Percentiles rank a stretch among this genome's conserved stretches.
Conservation (phyloP, 2,113 vertebrate genomes). For the Reinhardtius hippoglossoides region DNA sequence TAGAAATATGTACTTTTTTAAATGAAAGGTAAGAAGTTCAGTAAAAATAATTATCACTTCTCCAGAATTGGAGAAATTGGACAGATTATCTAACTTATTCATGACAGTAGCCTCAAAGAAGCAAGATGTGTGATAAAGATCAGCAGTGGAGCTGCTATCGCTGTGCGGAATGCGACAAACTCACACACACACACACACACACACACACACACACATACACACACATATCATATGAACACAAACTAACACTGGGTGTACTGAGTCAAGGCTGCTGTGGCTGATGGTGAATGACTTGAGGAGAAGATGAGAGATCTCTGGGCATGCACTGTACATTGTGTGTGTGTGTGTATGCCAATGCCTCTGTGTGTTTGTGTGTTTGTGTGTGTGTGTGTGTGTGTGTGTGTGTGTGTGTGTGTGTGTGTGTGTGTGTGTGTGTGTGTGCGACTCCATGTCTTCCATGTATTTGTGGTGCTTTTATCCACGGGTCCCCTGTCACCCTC, state of each 20-base stretch:
- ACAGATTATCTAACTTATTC: too few relatives aligned
- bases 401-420: not conserved
- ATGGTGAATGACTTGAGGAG: conserved; percentile 71
- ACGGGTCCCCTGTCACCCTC: conserved; percentile 64
- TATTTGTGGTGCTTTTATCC: conserved; percentile 45
- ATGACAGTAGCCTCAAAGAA: too few relatives aligned
- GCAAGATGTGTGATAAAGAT: too few relatives aligned
- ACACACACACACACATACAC: too few relatives aligned
- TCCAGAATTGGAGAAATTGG: too few relatives aligned
- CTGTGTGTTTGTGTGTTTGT: not conserved
- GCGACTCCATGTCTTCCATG: not conserved
- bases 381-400: too few relatives aligned
- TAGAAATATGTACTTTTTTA: too few relatives aligned
- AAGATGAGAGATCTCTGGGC: conserved; percentile 68
- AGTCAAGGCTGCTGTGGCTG: conserved; percentile 67
- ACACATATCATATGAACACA: not conserved
- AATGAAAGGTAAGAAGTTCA: too few relatives aligned
- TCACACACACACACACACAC: too few relatives aligned
- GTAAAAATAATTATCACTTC: too few relatives aligned
- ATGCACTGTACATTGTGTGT: conserved; percentile 9
- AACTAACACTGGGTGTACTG: not conserved
- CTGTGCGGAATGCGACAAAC: too few relatives aligned
- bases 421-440: not conserved
- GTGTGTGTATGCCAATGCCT: not conserved
- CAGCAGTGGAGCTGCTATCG: too few relatives aligned